Conservation (phyloP, 2,797 vertebrate genomes). For the Dendrocincla fuliginosa region DNA sequence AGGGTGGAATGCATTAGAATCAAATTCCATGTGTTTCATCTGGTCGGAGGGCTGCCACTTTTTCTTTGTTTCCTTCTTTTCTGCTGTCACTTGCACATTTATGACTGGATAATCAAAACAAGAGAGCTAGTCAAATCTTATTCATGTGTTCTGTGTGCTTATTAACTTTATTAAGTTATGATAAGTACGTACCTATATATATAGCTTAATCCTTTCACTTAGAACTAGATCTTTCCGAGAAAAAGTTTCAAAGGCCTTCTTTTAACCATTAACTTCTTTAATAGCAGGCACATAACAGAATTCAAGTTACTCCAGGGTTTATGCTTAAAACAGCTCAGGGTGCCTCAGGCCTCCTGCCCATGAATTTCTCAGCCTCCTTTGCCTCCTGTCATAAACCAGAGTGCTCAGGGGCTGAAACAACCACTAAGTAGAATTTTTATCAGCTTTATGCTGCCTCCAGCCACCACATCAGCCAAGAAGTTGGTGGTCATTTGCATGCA, state of each 20-base stretch:
- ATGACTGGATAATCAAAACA: constrained; percentile 48
- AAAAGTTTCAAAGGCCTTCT: constrained; percentile 27
- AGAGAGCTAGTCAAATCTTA: constrained; percentile 28
- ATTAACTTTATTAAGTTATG: constrained; percentile 48
- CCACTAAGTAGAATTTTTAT: neutral
- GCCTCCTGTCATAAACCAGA: neutral
- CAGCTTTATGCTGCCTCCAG: neutral
- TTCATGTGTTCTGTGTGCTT: constrained; percentile 12
- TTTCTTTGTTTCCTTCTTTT: constrained; percentile 44
- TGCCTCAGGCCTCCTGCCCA: neutral
- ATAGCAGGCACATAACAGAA: neutral
- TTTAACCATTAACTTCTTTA: constrained; percentile 22
- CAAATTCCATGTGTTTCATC: constrained; percentile 46
- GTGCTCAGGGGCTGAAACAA: neutral
- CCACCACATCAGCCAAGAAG: neutral
- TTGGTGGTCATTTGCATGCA: neutral
- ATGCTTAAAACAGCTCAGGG: neutral
- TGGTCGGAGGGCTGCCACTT: neutral
- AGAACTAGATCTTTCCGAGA: constrained; percentile 16
- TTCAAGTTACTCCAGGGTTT: neutral
- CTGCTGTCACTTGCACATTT: constrained; percentile 22
- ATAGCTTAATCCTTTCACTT: constrained; percentile 29
- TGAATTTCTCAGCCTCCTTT: neutral
- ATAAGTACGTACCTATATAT: neutral
- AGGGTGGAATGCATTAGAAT: constrained; percentile 49